Conservation (phyloP, 2,797 vertebrate genomes). For the Takifugu rubripes region DNA sequence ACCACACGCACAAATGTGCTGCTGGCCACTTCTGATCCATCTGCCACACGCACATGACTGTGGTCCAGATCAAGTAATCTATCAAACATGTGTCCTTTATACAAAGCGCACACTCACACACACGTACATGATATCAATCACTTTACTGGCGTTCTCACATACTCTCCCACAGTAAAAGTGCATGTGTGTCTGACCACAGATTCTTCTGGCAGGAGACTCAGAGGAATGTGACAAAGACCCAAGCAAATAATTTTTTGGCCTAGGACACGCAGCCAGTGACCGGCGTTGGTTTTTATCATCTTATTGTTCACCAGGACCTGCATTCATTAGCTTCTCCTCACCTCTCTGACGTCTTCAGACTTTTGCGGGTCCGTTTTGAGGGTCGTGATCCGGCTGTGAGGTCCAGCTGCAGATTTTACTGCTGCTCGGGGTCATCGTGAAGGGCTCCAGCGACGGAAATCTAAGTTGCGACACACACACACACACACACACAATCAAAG, state of each 20-base stretch:
- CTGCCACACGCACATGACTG: conserved; percentile 59
- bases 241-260: conserved; percentile 35
- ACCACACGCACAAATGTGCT: conserved; percentile 30
- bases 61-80: conserved; percentile 64
- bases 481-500: too few species aligned
- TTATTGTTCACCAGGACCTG: conserved; percentile 7
- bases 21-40: conserved; percentile 54
- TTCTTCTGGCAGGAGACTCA: conserved; percentile 36
- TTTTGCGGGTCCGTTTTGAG: background rate
- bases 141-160: conserved; percentile 50
- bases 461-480: too few species aligned
- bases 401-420: background rate
- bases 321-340: background rate
- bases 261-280: conserved; percentile 16
- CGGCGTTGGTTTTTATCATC: conserved; percentile 10
- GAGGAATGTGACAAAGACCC: conserved; percentile 59
- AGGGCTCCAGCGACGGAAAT: background rate
- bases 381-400: background rate
- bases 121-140: conserved; percentile 51
- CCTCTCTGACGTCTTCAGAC: background rate
- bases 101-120: conserved; percentile 28
- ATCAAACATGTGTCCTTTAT: conserved; percentile 62
- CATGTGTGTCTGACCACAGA: conserved; percentile 55
- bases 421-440: background rate
- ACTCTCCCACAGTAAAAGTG: conserved; percentile 61